Conservation (phyloP, 2,888 invertebrate species). For the Spodoptera littoralis region DNA sequence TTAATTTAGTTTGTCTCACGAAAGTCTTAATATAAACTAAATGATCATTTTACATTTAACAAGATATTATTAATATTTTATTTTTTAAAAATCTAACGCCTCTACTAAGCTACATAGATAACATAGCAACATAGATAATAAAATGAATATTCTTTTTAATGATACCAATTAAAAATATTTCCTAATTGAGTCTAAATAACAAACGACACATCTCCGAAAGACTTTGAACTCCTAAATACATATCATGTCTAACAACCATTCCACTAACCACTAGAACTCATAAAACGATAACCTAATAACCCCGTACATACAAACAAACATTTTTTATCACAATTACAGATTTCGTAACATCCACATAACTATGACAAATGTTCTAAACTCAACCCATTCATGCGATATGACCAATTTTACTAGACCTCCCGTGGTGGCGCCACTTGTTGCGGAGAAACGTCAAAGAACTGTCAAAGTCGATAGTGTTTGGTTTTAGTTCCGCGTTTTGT, state of each 20-base stretch:
- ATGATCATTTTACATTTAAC: too few species aligned
- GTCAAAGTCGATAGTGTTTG: slow-evolving; percentile 18
- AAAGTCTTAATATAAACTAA: too few species aligned
- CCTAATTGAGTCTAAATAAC: background rate
- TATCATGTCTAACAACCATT: slow-evolving; percentile 19
- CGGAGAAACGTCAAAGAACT: slow-evolving; percentile 5
- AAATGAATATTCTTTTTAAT: too few species aligned
- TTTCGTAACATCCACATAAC: slow-evolving; percentile 29
- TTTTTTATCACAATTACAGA: slow-evolving; percentile 34
- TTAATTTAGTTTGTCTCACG: too few species aligned
- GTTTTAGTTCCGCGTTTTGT: slow-evolving; percentile 21
- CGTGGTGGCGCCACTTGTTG: slow-evolving; percentile 23
- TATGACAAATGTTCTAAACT: slow-evolving; percentile 34
- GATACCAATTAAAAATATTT: too few species aligned
- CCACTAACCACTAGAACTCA: slow-evolving; percentile 17
- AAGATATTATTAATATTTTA: too few species aligned
- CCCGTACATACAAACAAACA: slow-evolving; percentile 12
- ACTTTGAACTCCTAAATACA: background rate
- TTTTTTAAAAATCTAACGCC: too few species aligned
- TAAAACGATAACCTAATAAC: slow-evolving; percentile 32
- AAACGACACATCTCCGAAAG: background rate
- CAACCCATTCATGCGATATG: slow-evolving; percentile 1
- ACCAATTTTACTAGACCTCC: slow-evolving; percentile 8
- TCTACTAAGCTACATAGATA: too few species aligned
- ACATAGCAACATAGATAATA: too few species aligned